Evolutionary conservation across 92 coral and sea anemone species (phyloP), one percentile per base, ranked within the genome.

Genomic region (Paramuricea clavata): DNA sequence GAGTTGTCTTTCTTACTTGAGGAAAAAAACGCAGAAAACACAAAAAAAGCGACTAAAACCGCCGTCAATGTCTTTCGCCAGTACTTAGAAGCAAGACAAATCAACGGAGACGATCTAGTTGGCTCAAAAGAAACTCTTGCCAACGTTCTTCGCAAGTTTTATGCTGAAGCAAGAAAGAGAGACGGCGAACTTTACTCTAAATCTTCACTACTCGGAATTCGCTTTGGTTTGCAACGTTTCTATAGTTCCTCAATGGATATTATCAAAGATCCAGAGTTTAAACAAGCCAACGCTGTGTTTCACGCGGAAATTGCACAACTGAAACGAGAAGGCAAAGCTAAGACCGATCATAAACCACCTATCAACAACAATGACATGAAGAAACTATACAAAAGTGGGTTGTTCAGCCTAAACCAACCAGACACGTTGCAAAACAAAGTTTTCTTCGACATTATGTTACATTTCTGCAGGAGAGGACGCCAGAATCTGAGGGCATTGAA

Each of bases 371-470:
- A 57, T 15, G 94, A 88, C 87, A 72, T 74, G 36, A 61, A 71
- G 60, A 91, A 83, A 57, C 85, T 87, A 25, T 70, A 83, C 52
- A 47, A 69, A 83, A 83, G 81, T 42, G 95, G 89, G 19, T 69
- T 83, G 47, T 87, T 86, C 77, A 79, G 49, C 73, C 60, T 74
- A 41, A 36, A 43, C 28, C 54, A 57, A 16, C 95, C 91, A 17
- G 88, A 74, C 15, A 89, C 89, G 30, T 81, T 92, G 21, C 88
- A 89, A 70, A 89, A 92, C 85, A 89, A 89, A 56, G 87, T 92
- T 32, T 87, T 92, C 87, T 90, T 92, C 41, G 93, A 90, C 50
- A 36, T 23, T 23, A 23, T 23, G 30, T 61, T 61, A 12, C 69
- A 44, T 57, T 80, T 74, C 62, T 74, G 81, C 62, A 43, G 81